Conservation (phyloP, 2,113 vertebrate species). For the Eretmodus cyanostictus region DNA sequence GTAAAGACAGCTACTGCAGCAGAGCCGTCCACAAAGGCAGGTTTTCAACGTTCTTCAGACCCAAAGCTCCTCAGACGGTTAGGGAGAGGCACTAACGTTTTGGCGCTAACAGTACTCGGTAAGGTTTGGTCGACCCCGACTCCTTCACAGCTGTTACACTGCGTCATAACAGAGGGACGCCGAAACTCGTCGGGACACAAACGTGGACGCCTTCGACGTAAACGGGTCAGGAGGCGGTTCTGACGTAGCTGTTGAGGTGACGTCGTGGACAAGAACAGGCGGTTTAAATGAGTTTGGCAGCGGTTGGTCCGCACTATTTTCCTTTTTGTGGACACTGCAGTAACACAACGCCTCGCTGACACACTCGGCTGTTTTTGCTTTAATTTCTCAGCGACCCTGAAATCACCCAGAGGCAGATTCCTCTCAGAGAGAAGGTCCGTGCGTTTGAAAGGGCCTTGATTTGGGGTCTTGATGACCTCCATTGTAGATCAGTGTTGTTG, state of each 20-base stretch:
- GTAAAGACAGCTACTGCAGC: background rate
- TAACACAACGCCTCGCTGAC: background rate
- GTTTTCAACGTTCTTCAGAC: accelerated
- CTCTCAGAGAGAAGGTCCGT: background rate
- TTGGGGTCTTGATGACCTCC: background rate
- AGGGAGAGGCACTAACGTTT: background rate
- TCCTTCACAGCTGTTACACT: background rate
- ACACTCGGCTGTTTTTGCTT: background rate
- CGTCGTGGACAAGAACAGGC: background rate
- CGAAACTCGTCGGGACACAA: background rate
- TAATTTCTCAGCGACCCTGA: background rate
- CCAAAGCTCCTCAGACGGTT: background rate
- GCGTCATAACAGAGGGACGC: background rate
- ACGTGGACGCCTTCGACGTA: accelerated
- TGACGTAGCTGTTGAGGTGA: background rate
- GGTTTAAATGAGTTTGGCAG: background rate
- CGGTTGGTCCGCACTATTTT: background rate
- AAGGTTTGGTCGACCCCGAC: accelerated
- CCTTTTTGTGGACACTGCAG: background rate
- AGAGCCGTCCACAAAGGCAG: background rate
- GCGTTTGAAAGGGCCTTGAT: background rate
- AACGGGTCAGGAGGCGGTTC: background rate
- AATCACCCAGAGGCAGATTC: background rate
- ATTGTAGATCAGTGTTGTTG: background rate
- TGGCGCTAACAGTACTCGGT: background rate